Base-by-base conservation (phyloP, 2,888 invertebrate genomes). In the Orthosia cruda region DNA sequence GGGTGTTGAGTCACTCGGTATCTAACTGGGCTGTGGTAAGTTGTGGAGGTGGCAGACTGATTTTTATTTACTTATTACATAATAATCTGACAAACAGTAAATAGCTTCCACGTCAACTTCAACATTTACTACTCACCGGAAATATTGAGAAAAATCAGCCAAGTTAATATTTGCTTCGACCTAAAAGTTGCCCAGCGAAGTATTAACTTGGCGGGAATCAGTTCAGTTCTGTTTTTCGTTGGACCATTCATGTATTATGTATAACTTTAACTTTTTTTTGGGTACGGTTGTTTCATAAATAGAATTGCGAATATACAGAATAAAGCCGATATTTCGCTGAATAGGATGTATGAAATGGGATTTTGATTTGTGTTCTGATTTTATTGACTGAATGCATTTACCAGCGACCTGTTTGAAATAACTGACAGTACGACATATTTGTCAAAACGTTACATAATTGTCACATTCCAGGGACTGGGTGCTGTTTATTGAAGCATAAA, bases 101-200 rank as follows among this genome's bases (percentile, higher is more conserved):
- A 26, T 9, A 45, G 13, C 15, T n/a, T 71, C 20, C 11, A 3
- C 18, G 3, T 49, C 18, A 23, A 49, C 4, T 1, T 11, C 13
- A 49, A 49, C 13, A 74, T 23, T 32, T 32, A 4, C 13, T 57
- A 40, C 1, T n/a, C 3, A 45, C 20, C 9, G 20, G 20, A 75
- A 74, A 50, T 50, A 5, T 58, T 54, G 45, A 54, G 57, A 61
- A 83, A 77, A 70, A 50, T 50, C 26, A 18, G 5, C 18, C 15
- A 16, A 73, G 72, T 76, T 67, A 75, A 83, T 83, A 80, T 83
- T 83, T 83, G 70, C 40, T n/a, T 18, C 50, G 5, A 79, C 66
- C 69, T 57, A 54, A 82, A 73, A 75, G 23, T 71, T 75, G 62
- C 70, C 32, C 23, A 9, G 13, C 15, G 26, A 59, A 71, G 69